These are phyloP conservation scores for Diuraphis noxia DNA, from an alignment of 1,140 invertebrate genomes.

Conservation along the genomic window DNA sequence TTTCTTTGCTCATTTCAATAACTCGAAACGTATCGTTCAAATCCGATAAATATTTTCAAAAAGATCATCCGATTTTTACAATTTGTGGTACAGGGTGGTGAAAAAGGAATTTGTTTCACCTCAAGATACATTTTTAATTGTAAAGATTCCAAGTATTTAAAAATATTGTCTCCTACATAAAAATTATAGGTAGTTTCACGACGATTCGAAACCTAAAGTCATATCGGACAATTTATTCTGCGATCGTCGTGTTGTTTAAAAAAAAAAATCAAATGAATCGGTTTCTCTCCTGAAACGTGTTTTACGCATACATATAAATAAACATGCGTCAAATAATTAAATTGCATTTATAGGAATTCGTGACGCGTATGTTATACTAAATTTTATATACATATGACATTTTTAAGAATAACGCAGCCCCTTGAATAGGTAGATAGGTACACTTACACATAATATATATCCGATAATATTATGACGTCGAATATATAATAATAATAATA, in stretches of 20 bases:
- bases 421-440: neutral
- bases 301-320: neutral
- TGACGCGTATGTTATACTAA: neutral
- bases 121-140: neutral
- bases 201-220: neutral
- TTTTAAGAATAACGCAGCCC: neutral
- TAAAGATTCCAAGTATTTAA: neutral
- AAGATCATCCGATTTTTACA: too few species aligned
- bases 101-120: too few species aligned
- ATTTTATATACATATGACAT: neutral
- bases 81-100: too few species aligned
- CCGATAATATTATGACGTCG: neutral
- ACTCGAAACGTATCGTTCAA: too few species aligned
- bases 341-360: neutral
- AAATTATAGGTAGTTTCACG: neutral
- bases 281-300: slow-evolving; percentile 9
- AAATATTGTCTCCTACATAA: too few species aligned
- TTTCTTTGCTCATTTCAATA: too few species aligned
- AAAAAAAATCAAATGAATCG: neutral
- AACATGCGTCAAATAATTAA: neutral
- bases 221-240: neutral
- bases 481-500: neutral
- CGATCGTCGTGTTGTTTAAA: neutral
- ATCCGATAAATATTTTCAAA: too few species aligned
- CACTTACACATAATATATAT: neutral